These are phyloP conservation scores for Varecia variegata DNA, from an alignment of 2,797 vertebrate species.

Conservation along the genomic window DNA sequence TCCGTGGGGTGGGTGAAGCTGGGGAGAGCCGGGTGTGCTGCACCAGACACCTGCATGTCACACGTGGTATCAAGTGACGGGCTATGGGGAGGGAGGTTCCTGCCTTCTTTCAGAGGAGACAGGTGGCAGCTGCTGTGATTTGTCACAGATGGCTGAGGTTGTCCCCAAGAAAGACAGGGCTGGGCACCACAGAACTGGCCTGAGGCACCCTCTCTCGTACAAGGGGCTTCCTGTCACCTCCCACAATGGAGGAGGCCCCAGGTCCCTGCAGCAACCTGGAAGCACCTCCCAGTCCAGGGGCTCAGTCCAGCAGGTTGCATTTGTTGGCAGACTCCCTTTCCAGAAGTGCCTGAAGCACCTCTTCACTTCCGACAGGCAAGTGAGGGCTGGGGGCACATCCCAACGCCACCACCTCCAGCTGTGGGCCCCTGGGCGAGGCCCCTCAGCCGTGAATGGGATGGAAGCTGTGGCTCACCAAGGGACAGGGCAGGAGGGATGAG, in stretches of 20 bases:
- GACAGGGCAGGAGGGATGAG: rapidly evolving
- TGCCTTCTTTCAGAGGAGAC: not conserved
- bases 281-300: not conserved
- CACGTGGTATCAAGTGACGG: not conserved
- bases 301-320: not conserved
- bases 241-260: not conserved
- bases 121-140: not conserved
- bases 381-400: not conserved
- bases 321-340: not conserved
- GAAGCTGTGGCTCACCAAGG: not conserved
- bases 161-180: not conserved
- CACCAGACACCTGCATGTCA: not conserved
- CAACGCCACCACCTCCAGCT: not conserved
- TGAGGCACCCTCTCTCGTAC: not conserved
- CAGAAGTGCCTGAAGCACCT: not conserved
- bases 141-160: not conserved
- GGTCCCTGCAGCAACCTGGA: not conserved
- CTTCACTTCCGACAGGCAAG: not conserved
- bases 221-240: not conserved
- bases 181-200: not conserved
- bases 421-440: rapidly evolving
- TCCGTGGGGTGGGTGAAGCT: not conserved
- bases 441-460: not conserved
- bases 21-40: not conserved
- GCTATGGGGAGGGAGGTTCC: not conserved